Evolutionary conservation across 2,113 vertebrate species (phyloP), one percentile per base, ranked within the genome.

Genomic region (Xiphophorus maculatus): DNA sequence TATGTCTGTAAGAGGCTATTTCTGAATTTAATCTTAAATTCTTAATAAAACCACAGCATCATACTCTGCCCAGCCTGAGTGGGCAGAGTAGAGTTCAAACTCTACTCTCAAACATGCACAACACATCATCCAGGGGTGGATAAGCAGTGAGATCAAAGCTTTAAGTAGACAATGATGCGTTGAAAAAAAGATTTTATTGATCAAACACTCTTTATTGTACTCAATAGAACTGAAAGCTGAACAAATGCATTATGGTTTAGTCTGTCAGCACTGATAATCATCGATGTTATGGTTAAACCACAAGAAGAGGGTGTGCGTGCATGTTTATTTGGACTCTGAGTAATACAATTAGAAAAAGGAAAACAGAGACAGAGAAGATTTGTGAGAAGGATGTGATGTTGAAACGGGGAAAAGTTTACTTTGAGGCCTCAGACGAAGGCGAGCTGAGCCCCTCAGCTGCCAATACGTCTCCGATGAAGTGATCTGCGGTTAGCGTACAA

Each of bases 161-260:
- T 63, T n/a, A 65, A 35, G 13, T 25, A 35, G 5, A 65, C 27
- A 63, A 12, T 67, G 27, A 67, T 44, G 14, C 8, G 27, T 71
- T 28, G 10, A 48, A 74, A 58, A 10, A 71, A 63, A 3, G 48
- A 32, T 22, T 61, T 74, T 66, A 87, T 84, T 89, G 90, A 90
- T 88, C 89, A 92, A 91, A 92, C 83, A 91, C 89, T 88, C 73
- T 93, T 93, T 93, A 93, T 90, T 91, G 71, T 90, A 91, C 90
- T 84, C 63, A 91, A 78, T 13, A 88, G 69, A 88, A 88, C 42
- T 51, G 35, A 90, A 88, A 84, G 72, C 63, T 88, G 86, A 89
- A 87, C 76, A 86, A 48, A 33, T 74, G 81, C 74, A 60, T 76
- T 73, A 87, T 86, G 73, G 44, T 86, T 77, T 78, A 71, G 84